Evolutionary conservation across 2,113 vertebrate genomes (phyloP).

Genomic region (Brienomyrus brachyistius): DNA sequence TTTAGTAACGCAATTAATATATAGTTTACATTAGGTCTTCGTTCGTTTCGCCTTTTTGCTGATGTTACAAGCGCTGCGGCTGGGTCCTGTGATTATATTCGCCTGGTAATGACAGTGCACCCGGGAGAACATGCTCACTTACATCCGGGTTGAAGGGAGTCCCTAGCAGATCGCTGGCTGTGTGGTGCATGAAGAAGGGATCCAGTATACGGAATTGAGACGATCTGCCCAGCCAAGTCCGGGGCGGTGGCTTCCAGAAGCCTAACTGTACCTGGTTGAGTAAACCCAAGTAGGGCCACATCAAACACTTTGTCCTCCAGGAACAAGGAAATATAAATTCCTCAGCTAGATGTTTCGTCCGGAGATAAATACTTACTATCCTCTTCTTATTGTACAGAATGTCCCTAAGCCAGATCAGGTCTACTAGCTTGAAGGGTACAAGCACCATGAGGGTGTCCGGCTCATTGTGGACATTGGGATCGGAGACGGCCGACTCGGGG

Average conservation of each 20-base stretch:
- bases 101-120: background rate
- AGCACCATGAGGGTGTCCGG: slow-evolving; percentile 78
- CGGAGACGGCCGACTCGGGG: slow-evolving; percentile 79
- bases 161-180: slow-evolving; percentile 73
- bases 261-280: slow-evolving; percentile 56
- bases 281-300: background rate
- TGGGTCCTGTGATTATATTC: background rate
- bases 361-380: slow-evolving; percentile 43
- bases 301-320: background rate
- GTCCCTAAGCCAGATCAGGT: slow-evolving; percentile 86
- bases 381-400: slow-evolving; percentile 86
- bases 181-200: slow-evolving; percentile 78
- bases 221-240: slow-evolving; percentile 74
- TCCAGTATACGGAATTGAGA: slow-evolving; percentile 76
- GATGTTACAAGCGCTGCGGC: background rate
- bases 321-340: background rate
- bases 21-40: background rate
- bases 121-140: background rate
- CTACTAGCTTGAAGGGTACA: slow-evolving; percentile 85
- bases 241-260: slow-evolving; percentile 85
- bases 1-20: background rate
- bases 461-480: slow-evolving; percentile 73
- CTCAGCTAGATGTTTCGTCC: background rate
- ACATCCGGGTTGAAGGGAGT: slow-evolving; percentile 51
- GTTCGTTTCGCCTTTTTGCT: background rate